A percentile compares a stretch with the other conserved stretches of the same genome.
phyloP scores from a whole-genome alignment of 1,140 invertebrate species.

The Drosophila mojavensis region DNA sequence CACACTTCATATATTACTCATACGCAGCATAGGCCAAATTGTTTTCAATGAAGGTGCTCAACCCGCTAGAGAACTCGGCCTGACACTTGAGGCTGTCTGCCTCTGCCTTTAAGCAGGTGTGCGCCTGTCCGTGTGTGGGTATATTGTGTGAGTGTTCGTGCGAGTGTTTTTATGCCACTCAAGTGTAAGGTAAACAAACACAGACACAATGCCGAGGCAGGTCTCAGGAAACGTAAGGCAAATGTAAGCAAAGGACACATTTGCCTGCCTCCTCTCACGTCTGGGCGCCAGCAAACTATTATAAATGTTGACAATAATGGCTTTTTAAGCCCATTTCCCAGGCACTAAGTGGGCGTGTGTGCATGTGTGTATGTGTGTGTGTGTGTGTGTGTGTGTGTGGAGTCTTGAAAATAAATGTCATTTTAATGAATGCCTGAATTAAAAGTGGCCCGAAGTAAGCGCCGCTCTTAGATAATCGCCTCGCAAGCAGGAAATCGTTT shows the following conservation, averaged over 20 bases:
- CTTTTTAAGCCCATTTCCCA: constrained; percentile 79
- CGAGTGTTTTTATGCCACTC: constrained; percentile 62
- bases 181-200: constrained; percentile 79
- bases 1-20: constrained; percentile 68
- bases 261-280: constrained; percentile 26
- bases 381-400: not conserved
- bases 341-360: constrained; percentile 25
- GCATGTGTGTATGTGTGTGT: constrained; percentile 13
- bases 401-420: constrained; percentile 71
- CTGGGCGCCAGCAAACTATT: constrained; percentile 68
- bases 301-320: constrained; percentile 83
- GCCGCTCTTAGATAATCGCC: constrained; percentile 19
- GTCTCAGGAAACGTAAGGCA: constrained; percentile 22
- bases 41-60: constrained; percentile 65
- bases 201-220: constrained; percentile 49
- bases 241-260: constrained; percentile 56
- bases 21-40: constrained; percentile 73
- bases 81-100: constrained; percentile 69
- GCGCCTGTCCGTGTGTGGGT: constrained; percentile 13
- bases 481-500: constrained; percentile 64
- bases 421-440: constrained; percentile 74
- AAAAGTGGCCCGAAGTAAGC: constrained; percentile 2
- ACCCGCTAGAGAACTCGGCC: constrained; percentile 37
- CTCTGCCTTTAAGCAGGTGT: constrained; percentile 32
- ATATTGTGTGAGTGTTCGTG: constrained; percentile 24